Conservation (phyloP, 2,113 vertebrate species). For the Geococcyx californianus region DNA sequence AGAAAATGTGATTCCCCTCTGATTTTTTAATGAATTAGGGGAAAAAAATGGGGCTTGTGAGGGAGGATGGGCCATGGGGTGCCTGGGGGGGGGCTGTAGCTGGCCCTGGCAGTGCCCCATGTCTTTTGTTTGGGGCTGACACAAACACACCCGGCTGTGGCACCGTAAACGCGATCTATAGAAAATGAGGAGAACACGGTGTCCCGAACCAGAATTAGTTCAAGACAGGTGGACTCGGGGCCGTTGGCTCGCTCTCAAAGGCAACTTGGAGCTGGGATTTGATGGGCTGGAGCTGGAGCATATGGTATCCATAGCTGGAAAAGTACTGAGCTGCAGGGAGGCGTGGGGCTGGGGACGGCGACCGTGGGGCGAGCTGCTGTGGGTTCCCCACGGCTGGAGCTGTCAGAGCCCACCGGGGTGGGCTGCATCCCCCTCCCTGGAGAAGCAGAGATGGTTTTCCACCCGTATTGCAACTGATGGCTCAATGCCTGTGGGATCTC, state of each 20-base stretch:
- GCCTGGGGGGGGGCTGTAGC: not conserved
- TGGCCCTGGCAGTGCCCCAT: not conserved
- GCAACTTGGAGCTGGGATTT: slow-evolving; percentile 9
- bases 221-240: slow-evolving; percentile 21
- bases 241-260: slow-evolving; percentile 16
- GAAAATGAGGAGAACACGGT: not conserved
- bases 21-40: not conserved
- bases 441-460: not conserved
- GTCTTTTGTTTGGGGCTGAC: not conserved
- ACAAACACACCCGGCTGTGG: not conserved
- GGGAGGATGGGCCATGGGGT: not conserved
- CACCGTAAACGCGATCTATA: not conserved
- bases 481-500: fast-evolving
- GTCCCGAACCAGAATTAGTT: slow-evolving; percentile 45
- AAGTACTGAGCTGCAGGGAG: not conserved
- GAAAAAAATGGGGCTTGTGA: not conserved
- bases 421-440: not conserved
- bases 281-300: not conserved
- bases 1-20: not conserved
- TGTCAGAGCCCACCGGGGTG: not conserved
- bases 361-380: too few relatives aligned
- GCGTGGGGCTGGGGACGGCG: not conserved
- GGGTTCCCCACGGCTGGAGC: too few relatives aligned
- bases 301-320: slow-evolving; percentile 47
- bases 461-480: fast-evolving